Percentiles rank a stretch among this genome's conserved stretches.
phyloP scores from a whole-genome alignment of 2,113 vertebrate genomes.

The human region GRCh38 chr17:78702501-78703000 shows the following conservation, averaged over 20 bases:
- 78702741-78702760: accelerated
- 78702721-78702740: accelerated
- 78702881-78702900: no score
- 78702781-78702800: accelerated
- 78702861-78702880: no score
- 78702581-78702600: constrained; percentile 99
- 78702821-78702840: not conserved
- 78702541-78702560: constrained; percentile 99
- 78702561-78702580: constrained; percentile 98
- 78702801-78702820: not conserved
- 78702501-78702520: accelerated
- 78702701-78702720: not conserved
- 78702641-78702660: accelerated
- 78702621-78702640: not conserved
- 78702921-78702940: no score
- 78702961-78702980: no score
- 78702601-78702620: constrained; percentile 87
- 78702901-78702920: no score
- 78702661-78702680: accelerated
- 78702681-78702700: accelerated
- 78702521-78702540: constrained; percentile 86
- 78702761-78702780: not conserved
- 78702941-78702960: no score
- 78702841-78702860: no score
- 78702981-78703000: no score